Base-by-base conservation (phyloP, 2,797 vertebrate genomes). In the Hemitrygon akajei region DNA sequence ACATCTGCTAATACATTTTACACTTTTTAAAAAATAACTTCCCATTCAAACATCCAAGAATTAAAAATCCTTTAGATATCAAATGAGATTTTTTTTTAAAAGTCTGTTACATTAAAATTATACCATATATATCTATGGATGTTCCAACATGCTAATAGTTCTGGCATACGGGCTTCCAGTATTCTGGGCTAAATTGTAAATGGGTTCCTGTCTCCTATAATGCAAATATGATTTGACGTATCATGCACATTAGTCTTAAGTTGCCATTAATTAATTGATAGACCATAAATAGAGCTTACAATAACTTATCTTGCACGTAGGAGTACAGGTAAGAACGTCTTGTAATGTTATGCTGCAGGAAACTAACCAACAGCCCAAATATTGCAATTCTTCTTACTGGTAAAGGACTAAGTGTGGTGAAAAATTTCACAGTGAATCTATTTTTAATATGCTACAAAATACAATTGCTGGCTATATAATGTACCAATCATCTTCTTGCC, bases 361-460 rank as follows among this genome's bases (percentile, higher is more conserved):
- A 92, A 92, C 40, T 75, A 69, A 25, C 69, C n/a, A 58, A 76
- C 37, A 93, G 91, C 91, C 91, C 22, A 76, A 58, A 58, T 27
- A 58, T 69, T 60, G 60, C 12, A 37, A 37, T 7, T 75, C 40
- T 7, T 76, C 71, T n/a, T 37, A 93, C 16, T 30, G 40, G 40
- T 27, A n/a, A 47, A 30, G 27, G 12, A 76, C 30, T n/a, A 73
- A 75, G 40, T 91, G 89, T 76, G 91, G 71, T 58, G 91, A 75
- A 93, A 75, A 93, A 75, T 76, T 75, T 93, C 91, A 93, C 87
- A 93, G 71, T 58, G 20, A 75, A 56, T 75, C 22, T 40, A 71
- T 63, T 76, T 56, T 93, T 30, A 58, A 76, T 30, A 20, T 92
- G 71, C 71, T 56, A 76, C 56, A 40, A 93, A 93, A 76, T 76